Conservation (phyloP, 2,797 vertebrate genomes). For the Trematomus bernacchii region DNA sequence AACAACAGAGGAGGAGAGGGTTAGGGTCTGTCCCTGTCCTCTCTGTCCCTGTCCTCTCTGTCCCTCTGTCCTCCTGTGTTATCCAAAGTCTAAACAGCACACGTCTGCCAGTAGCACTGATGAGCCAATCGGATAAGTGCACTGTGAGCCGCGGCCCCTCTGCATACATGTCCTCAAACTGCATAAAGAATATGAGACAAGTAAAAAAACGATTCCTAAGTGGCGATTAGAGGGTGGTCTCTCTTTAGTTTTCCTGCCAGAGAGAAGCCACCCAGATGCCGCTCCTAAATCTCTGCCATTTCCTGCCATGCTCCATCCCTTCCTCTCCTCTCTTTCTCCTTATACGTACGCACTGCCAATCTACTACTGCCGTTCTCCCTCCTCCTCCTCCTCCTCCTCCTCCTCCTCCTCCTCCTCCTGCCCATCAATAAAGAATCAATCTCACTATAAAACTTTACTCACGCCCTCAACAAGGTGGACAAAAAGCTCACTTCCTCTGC, state of each 20-base stretch:
- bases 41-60: constrained; percentile 9
- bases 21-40: constrained; percentile 5
- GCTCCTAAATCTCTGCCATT: constrained; percentile 73
- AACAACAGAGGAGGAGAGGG: constrained; percentile 51
- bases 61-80: constrained; percentile 55
- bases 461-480: constrained; percentile 23
- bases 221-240: constrained; percentile 28
- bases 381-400: not conserved
- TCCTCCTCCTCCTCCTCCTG: not conserved
- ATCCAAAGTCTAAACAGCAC: constrained; percentile 69
- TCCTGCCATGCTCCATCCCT: constrained; percentile 10
- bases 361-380: constrained; percentile 46
- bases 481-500: constrained; percentile 42
- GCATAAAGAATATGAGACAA: constrained; percentile 2
- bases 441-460: constrained; percentile 41
- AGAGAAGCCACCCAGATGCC: constrained; percentile 42
- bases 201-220: constrained; percentile 31
- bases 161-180: constrained; percentile 33
- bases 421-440: constrained; percentile 40
- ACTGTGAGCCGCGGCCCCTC: constrained; percentile 40
- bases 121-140: constrained; percentile 51
- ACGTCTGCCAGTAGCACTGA: constrained; percentile 76
- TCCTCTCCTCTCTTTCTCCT: constrained; percentile 25
- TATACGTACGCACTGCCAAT: constrained; percentile 61
- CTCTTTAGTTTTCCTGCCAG: not conserved